Evolutionary conservation across 1,140 invertebrate species (phyloP).

Genomic region (Pseudomyrmex concolor): DNA sequence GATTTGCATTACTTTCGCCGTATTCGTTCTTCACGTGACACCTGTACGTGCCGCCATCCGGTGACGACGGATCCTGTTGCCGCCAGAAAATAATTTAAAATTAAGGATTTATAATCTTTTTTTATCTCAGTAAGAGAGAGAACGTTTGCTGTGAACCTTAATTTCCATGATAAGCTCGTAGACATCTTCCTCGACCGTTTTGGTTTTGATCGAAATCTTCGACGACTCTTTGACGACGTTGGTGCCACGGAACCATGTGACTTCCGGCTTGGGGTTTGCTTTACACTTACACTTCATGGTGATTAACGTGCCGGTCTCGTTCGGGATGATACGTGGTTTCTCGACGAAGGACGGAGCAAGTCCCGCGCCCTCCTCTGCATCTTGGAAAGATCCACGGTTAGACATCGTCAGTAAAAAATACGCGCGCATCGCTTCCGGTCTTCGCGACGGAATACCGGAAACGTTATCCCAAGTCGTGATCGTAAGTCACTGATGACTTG

Average conservation of each 20-base stretch:
- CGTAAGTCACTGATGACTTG: background rate
- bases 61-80: conserved; percentile 94
- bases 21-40: conserved; percentile 98
- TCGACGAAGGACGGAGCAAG: conserved; percentile 98
- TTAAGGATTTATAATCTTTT: background rate
- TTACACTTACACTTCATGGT: conserved; percentile 98
- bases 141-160: conserved; percentile 86
- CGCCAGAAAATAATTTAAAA: background rate
- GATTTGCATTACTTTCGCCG: conserved; percentile 99
- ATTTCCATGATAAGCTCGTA: conserved; percentile 96
- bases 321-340: conserved; percentile 98
- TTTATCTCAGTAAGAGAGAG: conserved; percentile 25
- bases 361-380: conserved; percentile 94
- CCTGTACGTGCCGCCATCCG: conserved; percentile 98
- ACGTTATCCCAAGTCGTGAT: conserved; percentile 12
- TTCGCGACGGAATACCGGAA: background rate
- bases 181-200: conserved; percentile 91
- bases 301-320: conserved; percentile 97
- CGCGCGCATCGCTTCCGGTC: conserved; percentile 2
- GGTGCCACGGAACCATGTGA: conserved; percentile 95
- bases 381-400: conserved; percentile 87
- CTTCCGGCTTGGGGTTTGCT: conserved; percentile 95
- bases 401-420: conserved; percentile 30
- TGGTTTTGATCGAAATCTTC: conserved; percentile 93
- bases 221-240: conserved; percentile 93